Conservation (phyloP, 2,113 vertebrate genomes). For the Cariama cristata region DNA sequence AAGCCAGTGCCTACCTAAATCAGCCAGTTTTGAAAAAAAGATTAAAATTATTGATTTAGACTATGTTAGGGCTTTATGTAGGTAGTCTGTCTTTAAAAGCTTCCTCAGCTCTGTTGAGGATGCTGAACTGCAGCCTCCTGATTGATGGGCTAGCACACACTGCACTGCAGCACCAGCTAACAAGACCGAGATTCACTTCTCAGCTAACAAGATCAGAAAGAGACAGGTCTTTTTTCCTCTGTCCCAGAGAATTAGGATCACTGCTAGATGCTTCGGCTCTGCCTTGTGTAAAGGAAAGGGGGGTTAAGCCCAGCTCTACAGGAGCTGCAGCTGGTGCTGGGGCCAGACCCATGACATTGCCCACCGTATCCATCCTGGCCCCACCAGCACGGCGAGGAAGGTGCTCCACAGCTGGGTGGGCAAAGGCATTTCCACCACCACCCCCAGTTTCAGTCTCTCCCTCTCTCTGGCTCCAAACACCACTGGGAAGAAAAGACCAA, state of each 20-base stretch:
- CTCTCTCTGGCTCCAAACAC: not conserved
- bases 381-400: not conserved
- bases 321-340: not conserved
- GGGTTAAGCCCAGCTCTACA: not conserved
- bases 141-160: not conserved
- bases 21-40: accelerated
- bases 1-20: not conserved
- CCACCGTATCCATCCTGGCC: accelerated
- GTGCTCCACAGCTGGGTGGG: not conserved
- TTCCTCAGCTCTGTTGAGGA: not conserved
- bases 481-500: not conserved
- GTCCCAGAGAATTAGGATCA: not conserved
- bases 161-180: not conserved
- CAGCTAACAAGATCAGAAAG: not conserved
- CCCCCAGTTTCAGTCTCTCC: not conserved
- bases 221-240: not conserved
- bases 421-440: not conserved
- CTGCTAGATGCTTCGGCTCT: not conserved
- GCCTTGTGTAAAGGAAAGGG: no score
- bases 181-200: not conserved
- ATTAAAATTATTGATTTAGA: not conserved
- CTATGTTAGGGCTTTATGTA: accelerated
- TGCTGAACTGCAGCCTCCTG: not conserved
- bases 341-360: accelerated
- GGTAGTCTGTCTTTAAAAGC: not conserved